Percentiles rank a stretch among this genome's conserved stretches.
Conservation (phyloP, 2,888 invertebrate genomes). For the Cephus nigrinus region DNA sequence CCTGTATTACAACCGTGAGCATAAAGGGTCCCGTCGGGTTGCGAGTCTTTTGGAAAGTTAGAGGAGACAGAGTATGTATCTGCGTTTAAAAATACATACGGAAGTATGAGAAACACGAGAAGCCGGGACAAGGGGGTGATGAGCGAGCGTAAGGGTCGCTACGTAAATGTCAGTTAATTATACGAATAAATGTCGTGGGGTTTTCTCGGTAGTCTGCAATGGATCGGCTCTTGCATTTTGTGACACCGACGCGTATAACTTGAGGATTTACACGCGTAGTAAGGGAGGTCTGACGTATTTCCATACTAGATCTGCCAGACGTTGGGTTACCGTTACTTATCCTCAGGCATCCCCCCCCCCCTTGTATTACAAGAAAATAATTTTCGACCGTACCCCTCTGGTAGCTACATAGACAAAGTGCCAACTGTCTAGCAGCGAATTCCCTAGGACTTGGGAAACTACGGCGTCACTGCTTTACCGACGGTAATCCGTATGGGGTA, state of each 20-base stretch:
- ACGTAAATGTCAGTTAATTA: slow-evolving; percentile 58
- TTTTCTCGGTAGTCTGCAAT: slow-evolving; percentile 11
- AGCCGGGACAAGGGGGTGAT: slow-evolving; percentile 5
- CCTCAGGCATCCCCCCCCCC: not conserved
- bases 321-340: not conserved
- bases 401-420: not conserved
- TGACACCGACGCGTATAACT: not conserved
- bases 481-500: not conserved
- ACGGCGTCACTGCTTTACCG: too few species aligned
- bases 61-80: slow-evolving; percentile 32
- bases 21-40: slow-evolving; percentile 20
- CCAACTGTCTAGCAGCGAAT: not conserved
- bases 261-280: not conserved
- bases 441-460: too few species aligned
- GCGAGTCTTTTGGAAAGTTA: slow-evolving; percentile 11
- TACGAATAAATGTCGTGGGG: slow-evolving; percentile 29
- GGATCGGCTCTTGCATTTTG: not conserved
- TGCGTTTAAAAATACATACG: slow-evolving; percentile 26
- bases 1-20: slow-evolving; percentile 16
- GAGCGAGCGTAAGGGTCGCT: slow-evolving; percentile 34
- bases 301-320: not conserved
- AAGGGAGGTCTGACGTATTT: not conserved
- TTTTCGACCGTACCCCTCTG: not conserved
- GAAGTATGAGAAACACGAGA: slow-evolving; percentile 41
- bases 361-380: not conserved